A percentile compares a stretch with the other conserved stretches of the same genome.
Conservation (phyloP, 2,113 vertebrate genomes). For the Asarcornis scutulata region DNA sequence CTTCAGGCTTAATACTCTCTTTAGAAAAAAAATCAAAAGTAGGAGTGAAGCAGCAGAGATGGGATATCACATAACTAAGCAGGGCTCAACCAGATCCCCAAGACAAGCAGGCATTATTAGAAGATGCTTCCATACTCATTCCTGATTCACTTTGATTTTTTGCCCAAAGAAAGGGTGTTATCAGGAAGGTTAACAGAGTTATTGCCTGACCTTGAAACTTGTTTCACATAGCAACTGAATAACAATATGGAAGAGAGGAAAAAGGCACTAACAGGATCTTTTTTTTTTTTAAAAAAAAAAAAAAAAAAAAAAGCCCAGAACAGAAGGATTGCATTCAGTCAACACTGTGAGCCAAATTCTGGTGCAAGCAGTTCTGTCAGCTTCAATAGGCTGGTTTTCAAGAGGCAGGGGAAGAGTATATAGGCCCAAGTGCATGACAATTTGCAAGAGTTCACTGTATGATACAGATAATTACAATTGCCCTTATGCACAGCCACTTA, state of each 20-base stretch:
- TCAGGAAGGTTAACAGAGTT: background rate
- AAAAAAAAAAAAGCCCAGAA: background rate
- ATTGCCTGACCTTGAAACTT: background rate
- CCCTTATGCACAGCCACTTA: slow-evolving; percentile 9
- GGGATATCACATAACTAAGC: background rate
- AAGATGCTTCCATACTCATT: background rate
- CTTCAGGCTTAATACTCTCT: background rate
- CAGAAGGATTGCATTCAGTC: background rate
- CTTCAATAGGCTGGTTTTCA: background rate
- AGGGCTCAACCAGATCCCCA: background rate
- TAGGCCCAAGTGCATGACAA: background rate
- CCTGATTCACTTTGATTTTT: background rate
- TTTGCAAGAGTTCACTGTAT: background rate
- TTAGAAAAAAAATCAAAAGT: background rate
- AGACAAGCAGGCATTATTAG: background rate
- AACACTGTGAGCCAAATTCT: background rate
- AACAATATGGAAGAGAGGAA: background rate
- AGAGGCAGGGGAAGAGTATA: background rate
- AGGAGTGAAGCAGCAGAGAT: background rate
- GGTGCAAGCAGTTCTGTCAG: background rate
- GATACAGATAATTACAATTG: slow-evolving; percentile 10
- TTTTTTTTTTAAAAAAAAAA: background rate
- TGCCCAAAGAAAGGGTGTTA: background rate
- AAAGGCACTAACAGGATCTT: slow-evolving; percentile 10
- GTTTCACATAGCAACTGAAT: background rate